phyloP scores from a whole-genome alignment of 1,140 invertebrate species.

The Oscheius sp. region DNA sequence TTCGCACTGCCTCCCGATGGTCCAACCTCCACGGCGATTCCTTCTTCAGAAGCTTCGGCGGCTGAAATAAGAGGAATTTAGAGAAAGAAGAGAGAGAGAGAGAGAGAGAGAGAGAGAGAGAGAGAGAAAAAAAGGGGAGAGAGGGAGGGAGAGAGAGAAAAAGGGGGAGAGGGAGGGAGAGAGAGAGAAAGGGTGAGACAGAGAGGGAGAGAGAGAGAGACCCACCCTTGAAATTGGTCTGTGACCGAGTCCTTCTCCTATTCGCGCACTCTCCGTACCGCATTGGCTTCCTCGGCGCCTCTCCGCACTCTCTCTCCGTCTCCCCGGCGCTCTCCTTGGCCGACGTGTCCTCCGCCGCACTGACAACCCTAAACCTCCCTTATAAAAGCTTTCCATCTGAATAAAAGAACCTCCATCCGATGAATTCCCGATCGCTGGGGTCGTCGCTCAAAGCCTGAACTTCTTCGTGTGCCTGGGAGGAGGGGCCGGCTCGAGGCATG shows the following conservation, averaged over 20 bases:
- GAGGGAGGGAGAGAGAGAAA: too few relatives aligned
- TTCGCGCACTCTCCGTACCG: not conserved
- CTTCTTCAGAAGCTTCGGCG: not conserved
- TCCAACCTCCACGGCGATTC: not conserved
- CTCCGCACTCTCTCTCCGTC: not conserved
- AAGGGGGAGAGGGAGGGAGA: too few relatives aligned
- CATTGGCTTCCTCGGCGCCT: not conserved
- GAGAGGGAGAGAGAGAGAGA: too few relatives aligned
- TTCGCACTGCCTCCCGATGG: not conserved
- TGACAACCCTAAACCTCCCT: not conserved
- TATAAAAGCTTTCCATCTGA: not conserved
- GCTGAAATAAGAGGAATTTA: not conserved
- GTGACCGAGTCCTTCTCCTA: not conserved
- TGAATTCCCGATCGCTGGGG: not conserved
- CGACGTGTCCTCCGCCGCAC: not conserved
- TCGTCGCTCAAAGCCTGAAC: not conserved
- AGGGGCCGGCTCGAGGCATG: not conserved
- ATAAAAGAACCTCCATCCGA: not conserved
- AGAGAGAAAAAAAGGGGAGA: too few relatives aligned
- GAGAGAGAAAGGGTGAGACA: too few relatives aligned
- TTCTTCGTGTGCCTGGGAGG: not conserved
- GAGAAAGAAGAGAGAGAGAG: not conserved
- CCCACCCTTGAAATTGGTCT: not conserved
- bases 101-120: too few relatives aligned
- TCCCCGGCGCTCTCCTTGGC: not conserved